A percentile compares a stretch with the other conserved stretches of the same genome.
Conservation (phyloP, 2,113 vertebrate genomes). For the Protobothrops mucrosquamatus region DNA sequence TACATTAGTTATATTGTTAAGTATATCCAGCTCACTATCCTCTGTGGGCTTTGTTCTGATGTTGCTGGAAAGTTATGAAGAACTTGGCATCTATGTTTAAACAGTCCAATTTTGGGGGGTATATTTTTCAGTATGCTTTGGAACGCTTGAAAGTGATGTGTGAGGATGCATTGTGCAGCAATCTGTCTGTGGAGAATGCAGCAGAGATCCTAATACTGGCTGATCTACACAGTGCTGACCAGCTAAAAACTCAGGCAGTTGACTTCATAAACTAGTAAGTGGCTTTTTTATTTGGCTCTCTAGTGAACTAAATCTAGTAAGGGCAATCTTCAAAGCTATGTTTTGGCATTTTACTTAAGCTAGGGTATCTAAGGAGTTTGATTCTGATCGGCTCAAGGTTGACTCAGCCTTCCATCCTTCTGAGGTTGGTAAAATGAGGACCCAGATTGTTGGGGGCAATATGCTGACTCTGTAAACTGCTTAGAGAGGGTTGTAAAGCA, state of each 20-base stretch:
- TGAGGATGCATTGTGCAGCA: constrained; percentile 90
- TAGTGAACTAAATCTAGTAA: neutral
- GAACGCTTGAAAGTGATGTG: constrained; percentile 95
- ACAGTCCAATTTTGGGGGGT: neutral
- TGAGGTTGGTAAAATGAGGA: too few species aligned
- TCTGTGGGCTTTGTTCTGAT: neutral
- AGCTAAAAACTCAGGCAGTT: constrained; percentile 86
- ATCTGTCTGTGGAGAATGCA: constrained; percentile 92
- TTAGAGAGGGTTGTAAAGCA: too few species aligned
- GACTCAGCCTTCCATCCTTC: too few species aligned
- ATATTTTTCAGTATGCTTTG: constrained; percentile 79
- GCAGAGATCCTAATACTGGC: constrained; percentile 89
- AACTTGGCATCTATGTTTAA: neutral
- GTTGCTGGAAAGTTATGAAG: neutral
- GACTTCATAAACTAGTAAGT: constrained; percentile 95
- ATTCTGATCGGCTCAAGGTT: too few species aligned
- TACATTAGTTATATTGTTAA: neutral
- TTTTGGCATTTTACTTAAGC: too few species aligned
- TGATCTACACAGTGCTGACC: constrained; percentile 87
- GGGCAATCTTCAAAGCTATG: fast-evolving
- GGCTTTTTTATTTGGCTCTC: constrained; percentile 48
- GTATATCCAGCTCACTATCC: neutral
- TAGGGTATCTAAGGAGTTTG: too few species aligned
- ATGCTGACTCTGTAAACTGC: too few species aligned
- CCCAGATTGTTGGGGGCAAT: too few species aligned